A percentile compares a stretch with the other conserved stretches of the same genome.
phyloP scores from a whole-genome alignment of 2,797 vertebrate genomes.

The Enteromius fasciolatus region DNA sequence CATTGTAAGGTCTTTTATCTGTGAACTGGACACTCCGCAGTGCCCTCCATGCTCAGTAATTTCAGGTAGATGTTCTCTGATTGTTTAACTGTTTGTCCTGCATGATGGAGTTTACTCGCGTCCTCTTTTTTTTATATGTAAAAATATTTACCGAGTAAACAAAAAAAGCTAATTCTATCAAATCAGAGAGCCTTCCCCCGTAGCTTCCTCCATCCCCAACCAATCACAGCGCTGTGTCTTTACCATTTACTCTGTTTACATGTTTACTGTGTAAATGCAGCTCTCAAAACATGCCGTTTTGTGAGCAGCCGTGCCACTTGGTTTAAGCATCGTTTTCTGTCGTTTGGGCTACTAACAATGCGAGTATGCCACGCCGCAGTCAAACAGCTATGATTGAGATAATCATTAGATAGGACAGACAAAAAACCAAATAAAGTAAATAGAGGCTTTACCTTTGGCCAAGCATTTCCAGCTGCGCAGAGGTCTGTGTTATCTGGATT shows the following conservation, averaged over 20 bases:
- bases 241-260: constrained; percentile 19
- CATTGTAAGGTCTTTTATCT: not conserved
- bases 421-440: constrained; percentile 33
- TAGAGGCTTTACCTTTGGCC: constrained; percentile 36
- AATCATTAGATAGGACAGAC: constrained; percentile 21
- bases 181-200: not conserved
- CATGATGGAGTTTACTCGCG: not conserved
- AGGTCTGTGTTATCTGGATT: constrained; percentile 23
- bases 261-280: constrained; percentile 26
- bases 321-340: constrained; percentile 1
- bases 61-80: not conserved
- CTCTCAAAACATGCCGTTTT: not conserved
- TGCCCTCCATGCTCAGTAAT: not conserved
- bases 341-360: not conserved
- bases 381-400: constrained; percentile 21
- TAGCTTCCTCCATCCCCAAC: not conserved
- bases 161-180: not conserved
- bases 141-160: not conserved
- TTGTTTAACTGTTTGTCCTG: constrained; percentile 4
- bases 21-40: not conserved
- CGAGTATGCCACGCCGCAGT: not conserved
- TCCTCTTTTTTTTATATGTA: not conserved
- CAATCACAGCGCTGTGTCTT: constrained; percentile 12
- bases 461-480: not conserved
- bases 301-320: constrained; percentile 1